Evolutionary conservation across 1,140 invertebrate genomes (phyloP).

Genomic region (Wasmannia auropunctata): DNA sequence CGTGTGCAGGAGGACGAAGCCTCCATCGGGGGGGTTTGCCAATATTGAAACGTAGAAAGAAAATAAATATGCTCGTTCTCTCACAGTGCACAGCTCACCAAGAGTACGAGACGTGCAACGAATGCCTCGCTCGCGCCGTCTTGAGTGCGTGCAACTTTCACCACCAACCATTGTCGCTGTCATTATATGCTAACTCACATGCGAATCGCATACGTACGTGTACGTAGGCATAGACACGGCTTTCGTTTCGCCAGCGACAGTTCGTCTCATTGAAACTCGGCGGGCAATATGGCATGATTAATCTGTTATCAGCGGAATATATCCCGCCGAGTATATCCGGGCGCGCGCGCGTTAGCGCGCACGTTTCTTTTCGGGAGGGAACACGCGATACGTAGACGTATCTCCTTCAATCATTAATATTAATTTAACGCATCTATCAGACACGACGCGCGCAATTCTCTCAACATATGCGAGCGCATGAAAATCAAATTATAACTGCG

Average conservation of each 20-base stretch:
- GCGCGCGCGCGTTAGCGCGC: not conserved
- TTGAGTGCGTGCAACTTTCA: conserved; percentile 69
- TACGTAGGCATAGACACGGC: conserved; percentile 19
- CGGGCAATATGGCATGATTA: conserved; percentile 23
- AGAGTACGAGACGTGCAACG: conserved; percentile 46
- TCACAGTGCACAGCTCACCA: conserved; percentile 22
- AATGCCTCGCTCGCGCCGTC: conserved; percentile 42
- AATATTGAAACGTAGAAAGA: conserved; percentile 25
- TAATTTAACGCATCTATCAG: conserved; percentile 15
- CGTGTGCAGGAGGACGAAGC: not conserved
- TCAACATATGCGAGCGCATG: conserved; percentile 1
- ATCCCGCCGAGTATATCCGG: not conserved
- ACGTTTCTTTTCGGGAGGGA: not conserved
- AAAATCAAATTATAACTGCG: conserved; percentile 39
- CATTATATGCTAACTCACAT: conserved; percentile 60
- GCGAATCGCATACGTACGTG: conserved; percentile 26
- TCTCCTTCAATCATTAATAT: conserved; percentile 34
- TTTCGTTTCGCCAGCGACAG: conserved; percentile 64
- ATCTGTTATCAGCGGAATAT: conserved; percentile 26
- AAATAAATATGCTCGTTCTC: conserved; percentile 60
- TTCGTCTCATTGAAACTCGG: conserved; percentile 29
- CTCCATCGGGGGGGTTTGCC: not conserved
- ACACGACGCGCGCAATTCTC: conserved; percentile 7
- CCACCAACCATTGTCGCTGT: conserved; percentile 68
- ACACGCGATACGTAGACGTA: conserved; percentile 16